Evolutionary conservation across 2,888 invertebrate species (phyloP), one percentile per base, ranked within the genome.

Genomic region (Lycophotia porphyrea): DNA sequence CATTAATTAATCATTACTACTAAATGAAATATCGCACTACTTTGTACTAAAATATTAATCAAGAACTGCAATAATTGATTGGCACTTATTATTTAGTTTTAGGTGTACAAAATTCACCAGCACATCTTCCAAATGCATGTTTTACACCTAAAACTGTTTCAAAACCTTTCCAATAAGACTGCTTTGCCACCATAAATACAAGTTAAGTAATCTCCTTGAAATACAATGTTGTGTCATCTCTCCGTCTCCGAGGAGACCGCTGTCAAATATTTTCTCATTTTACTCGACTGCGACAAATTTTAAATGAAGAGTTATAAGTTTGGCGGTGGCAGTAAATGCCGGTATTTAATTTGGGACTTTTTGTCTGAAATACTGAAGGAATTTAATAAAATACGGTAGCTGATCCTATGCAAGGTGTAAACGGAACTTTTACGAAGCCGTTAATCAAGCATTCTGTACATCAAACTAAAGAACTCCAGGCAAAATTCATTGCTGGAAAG

Each of bases 241-340:
- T 39, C 49, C 64, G 63, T 39, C 42, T 64, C 70, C 60, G 63
- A 64, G 61, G 66, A 68, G 74, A 74, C 65, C 39, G 63, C 64
- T 77, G 70, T 72, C 76, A 80, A 78, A 86, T 85, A 86, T 85
- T 83, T 80, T 71, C 79, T 71, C 68, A 71, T 69, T 78, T 80
- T 72, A 76, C 66, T 68, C n/a, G 67, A 44, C 64, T 55, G 44
- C 27, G 36, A 65, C 65, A 44, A 52, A 44, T 76, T 58, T 49
- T 60, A 63, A 76, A 81, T 81, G 60, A 63, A 52, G 65, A 81
- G 49, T 81, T 74, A 77, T 63, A 68, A 60, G 31, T 70, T 69
- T 58, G 36, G 61, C 5, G 13, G 61, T 44, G 75, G 49, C 58
- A 39, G 47, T 58, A 34, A 71, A 74, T 36, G 39, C 4, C 18